Conservation (phyloP, 2,113 vertebrate genomes). For the Dasyornis broadbenti region DNA sequence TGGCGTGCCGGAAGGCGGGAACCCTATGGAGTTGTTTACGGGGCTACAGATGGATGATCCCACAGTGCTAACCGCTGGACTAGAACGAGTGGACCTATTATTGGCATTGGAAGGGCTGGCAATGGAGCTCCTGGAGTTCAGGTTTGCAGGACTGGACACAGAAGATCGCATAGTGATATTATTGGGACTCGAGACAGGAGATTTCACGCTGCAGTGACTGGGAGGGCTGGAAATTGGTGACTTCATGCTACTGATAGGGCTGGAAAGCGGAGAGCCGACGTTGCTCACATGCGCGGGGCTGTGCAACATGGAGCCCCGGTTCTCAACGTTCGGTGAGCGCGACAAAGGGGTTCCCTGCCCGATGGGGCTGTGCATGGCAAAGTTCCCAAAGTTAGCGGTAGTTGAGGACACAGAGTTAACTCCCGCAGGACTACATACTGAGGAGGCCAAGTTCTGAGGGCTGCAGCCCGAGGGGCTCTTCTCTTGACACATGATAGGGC, state of each 20-base stretch:
- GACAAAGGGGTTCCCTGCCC: slow-evolving; percentile 80
- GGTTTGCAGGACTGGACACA: slow-evolving; percentile 86
- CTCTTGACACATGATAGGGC: slow-evolving; percentile 72
- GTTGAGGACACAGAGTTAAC: slow-evolving; percentile 91
- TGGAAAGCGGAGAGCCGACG: slow-evolving; percentile 89
- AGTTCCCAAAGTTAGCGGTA: slow-evolving; percentile 83
- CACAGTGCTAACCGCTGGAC: slow-evolving; percentile 74
- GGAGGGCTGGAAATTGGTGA: slow-evolving; percentile 95
- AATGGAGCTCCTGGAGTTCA: slow-evolving; percentile 84
- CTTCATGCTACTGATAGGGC: slow-evolving; percentile 91
- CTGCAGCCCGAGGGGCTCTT: slow-evolving; percentile 83
- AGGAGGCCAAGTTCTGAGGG: slow-evolving; percentile 80
- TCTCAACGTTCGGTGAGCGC: slow-evolving; percentile 78
- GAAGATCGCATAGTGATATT: slow-evolving; percentile 80
- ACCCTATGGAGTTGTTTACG: slow-evolving; percentile 66
- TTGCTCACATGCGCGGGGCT: slow-evolving; percentile 88
- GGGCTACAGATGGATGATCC: slow-evolving; percentile 79
- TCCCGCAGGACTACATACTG: slow-evolving; percentile 78
- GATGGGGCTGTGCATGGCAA: slow-evolving; percentile 81
- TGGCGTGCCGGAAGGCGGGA: slow-evolving; percentile 56
- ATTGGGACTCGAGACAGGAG: slow-evolving; percentile 87
- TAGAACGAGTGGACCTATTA: slow-evolving; percentile 78
- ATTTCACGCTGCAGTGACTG: slow-evolving; percentile 90
- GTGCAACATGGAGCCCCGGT: slow-evolving; percentile 82
- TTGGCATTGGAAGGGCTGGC: slow-evolving; percentile 88